Percentiles rank a stretch among this genome's conserved stretches.
phyloP scores from a whole-genome alignment of 2,797 vertebrate genomes.

The Sphenopsis melanotis region DNA sequence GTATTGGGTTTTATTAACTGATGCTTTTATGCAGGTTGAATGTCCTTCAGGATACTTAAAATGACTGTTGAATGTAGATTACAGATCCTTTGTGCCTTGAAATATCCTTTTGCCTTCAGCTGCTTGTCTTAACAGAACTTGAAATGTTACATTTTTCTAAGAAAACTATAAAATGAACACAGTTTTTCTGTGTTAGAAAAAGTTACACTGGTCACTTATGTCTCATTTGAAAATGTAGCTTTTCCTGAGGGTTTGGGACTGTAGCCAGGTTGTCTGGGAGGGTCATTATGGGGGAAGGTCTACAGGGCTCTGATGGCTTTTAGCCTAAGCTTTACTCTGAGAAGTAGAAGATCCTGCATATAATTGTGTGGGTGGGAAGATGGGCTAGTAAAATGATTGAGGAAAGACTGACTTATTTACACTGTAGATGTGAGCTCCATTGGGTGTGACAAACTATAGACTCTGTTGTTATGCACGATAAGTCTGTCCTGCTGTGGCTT shows the following conservation, averaged over 20 bases:
- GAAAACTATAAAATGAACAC: slow-evolving; percentile 16
- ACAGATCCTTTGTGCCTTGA: slow-evolving; percentile 19
- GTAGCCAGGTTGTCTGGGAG: neutral
- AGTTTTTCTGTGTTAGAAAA: slow-evolving; percentile 26
- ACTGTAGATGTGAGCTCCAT: neutral
- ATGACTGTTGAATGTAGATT: neutral
- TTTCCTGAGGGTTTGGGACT: neutral
- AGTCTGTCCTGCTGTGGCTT: neutral
- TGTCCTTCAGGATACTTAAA: neutral
- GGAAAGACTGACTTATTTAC: neutral
- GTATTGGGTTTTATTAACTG: neutral
- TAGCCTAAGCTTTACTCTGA: neutral
- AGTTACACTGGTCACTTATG: neutral
- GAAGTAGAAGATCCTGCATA: neutral
- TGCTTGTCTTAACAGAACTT: neutral
- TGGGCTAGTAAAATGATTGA: neutral
- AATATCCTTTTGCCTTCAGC: neutral
- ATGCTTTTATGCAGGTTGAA: neutral
- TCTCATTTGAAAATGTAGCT: neutral
- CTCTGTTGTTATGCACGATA: neutral
- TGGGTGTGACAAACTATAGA: neutral
- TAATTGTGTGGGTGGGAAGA: neutral
- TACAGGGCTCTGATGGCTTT: neutral
- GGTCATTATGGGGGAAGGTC: neutral
- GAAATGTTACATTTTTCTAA: slow-evolving; percentile 30